Base-by-base conservation (phyloP, 1,140 invertebrate genomes). In the Drosophila mauritiana region DNA sequence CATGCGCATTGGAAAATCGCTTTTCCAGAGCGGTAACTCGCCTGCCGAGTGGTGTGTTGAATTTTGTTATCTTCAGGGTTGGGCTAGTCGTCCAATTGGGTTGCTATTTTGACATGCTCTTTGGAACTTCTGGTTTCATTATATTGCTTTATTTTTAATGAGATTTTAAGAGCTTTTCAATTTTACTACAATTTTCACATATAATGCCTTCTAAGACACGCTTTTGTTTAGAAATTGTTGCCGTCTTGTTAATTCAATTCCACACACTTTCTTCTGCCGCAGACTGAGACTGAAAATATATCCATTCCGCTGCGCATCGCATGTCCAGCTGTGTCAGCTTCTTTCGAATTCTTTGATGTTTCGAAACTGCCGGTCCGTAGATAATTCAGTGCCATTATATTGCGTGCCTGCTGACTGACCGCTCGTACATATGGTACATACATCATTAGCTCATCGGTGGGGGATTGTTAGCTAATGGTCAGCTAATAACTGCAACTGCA, bases 1-100 rank as follows among this genome's bases (percentile, higher is more conserved):
- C 45, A 51, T 75, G 82, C 82, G 82, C 69, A 48, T 17, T 78
- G 74, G 54, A 82, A 64, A 62, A 37, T 11, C 39, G 36, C 1
- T 37, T 52, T 68, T 68, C 59, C 64, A 64, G 46, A 64, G 64
- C 58, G 45, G 37, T 5, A 43, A 51, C 58, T 67, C 40, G 20
- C 42, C 34, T 25, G 40, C 34, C 55, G 15, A 11, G 27, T 42
- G 15, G 46, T 74, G 54, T 48, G 51, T 65, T 56, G 62, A 49
- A 31, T 70, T 63, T 63, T 49, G 11, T 6, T 36, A 7, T 7
- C 11, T 36, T 15, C 70, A 74, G 72, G 72, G 72, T 20, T 74
- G 51, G 15, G 40, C 17, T 42, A 22, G 8, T 36, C 22, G 20
- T 42, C n/a, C 1, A 22, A 34, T 15, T 17, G 22, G 58, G 25